Evolutionary conservation across 1,140 invertebrate genomes (phyloP).

Genomic region (Nephila pilipes): DNA sequence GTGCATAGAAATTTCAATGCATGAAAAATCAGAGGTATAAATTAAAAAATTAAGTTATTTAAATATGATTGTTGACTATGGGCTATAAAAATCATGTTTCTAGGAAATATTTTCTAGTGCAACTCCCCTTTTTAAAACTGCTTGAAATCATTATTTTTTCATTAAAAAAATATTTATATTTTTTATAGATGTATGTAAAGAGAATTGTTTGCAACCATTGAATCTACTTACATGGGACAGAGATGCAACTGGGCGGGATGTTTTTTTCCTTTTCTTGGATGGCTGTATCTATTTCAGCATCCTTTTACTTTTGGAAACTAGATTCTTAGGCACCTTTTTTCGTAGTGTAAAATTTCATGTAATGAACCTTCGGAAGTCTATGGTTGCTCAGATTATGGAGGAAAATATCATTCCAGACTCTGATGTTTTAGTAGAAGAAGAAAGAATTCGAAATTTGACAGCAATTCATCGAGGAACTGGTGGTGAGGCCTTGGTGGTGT

Average conservation of each 20-base stretch:
- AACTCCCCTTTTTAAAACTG: too few species aligned
- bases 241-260: slow-evolving; percentile 35
- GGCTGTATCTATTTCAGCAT: slow-evolving; percentile 73
- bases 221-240: slow-evolving; percentile 19
- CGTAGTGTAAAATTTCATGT: neutral
- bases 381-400: neutral
- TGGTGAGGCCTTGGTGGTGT: slow-evolving; percentile 75
- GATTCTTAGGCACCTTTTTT: neutral
- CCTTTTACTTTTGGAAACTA: slow-evolving; percentile 69
- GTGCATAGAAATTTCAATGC: too few species aligned
- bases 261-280: slow-evolving; percentile 65
- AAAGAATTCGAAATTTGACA: slow-evolving; percentile 29
- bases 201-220: slow-evolving; percentile 22
- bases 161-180: too few species aligned
- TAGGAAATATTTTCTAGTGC: too few species aligned
- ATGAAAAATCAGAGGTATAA: too few species aligned
- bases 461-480: neutral
- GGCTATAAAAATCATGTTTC: too few species aligned
- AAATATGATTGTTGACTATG: too few species aligned
- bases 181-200: slow-evolving; percentile 55
- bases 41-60: too few species aligned
- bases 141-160: too few species aligned
- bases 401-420: slow-evolving; percentile 31
- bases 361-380: neutral
- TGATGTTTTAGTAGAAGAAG: slow-evolving; percentile 49